Evolutionary conservation across 2,113 vertebrate species (phyloP).

Genomic region (Eira barbara): DNA sequence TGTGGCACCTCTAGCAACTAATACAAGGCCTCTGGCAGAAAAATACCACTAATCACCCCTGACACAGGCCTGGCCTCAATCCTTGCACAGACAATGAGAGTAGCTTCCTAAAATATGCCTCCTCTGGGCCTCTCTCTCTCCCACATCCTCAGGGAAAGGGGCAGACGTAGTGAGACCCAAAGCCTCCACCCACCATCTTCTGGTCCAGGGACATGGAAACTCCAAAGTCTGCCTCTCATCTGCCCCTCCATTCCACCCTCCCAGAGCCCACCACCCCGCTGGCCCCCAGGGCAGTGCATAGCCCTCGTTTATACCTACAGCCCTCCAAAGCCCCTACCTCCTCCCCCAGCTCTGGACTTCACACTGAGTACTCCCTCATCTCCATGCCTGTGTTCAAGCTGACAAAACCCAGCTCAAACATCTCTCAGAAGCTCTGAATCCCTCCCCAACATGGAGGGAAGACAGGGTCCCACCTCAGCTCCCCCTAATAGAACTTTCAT

Average conservation of each 20-base stretch:
- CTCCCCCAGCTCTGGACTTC: neutral
- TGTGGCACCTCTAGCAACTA: fast-evolving
- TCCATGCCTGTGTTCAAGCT: neutral
- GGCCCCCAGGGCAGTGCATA: too few species aligned
- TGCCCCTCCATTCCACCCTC: neutral
- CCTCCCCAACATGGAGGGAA: neutral
- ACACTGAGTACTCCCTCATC: too few species aligned
- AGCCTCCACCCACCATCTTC: neutral
- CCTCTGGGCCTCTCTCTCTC: fast-evolving
- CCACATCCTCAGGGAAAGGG: neutral
- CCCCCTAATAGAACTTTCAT: neutral
- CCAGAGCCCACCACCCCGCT: too few species aligned
- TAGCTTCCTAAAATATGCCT: neutral
- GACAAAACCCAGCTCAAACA: neutral
- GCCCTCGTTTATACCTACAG: neutral
- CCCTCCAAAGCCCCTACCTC: neutral
- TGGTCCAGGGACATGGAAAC: neutral
- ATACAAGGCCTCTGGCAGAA: neutral
- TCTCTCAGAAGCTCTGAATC: neutral
- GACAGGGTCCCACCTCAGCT: neutral
- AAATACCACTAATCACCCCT: neutral
- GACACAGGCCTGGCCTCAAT: fast-evolving
- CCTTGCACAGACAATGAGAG: neutral
- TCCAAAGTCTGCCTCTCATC: neutral
- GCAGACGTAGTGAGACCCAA: neutral